These are phyloP conservation scores for Gobio occitaniae DNA, from an alignment of 2,797 vertebrate genomes.

Conservation along the genomic window DNA sequence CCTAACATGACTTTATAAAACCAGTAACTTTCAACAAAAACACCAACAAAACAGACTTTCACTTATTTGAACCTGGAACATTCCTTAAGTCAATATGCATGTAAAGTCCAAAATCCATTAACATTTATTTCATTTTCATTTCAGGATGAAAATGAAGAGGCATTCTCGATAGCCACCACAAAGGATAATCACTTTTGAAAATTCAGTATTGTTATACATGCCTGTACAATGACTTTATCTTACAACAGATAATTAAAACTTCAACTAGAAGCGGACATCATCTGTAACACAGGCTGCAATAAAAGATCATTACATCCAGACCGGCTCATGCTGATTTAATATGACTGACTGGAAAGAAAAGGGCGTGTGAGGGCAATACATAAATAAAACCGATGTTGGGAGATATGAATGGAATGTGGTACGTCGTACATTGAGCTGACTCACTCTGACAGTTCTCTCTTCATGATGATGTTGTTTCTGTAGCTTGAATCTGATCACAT, in stretches of 20 bases:
- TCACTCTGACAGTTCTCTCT: conserved; percentile 11
- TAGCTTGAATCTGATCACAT: background rate
- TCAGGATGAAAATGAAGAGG: conserved; percentile 21
- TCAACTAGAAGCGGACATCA: background rate
- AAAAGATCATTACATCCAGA: background rate
- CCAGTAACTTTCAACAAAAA: background rate
- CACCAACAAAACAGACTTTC: background rate
- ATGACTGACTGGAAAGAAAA: background rate
- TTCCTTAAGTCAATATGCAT: background rate
- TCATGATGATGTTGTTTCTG: background rate
- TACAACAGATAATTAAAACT: background rate
- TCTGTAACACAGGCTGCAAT: background rate
- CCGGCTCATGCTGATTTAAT: background rate
- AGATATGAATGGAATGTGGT: background rate
- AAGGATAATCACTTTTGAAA: background rate
- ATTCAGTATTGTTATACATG: background rate
- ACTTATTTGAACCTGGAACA: background rate
- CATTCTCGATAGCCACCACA: background rate
- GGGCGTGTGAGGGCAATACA: background rate
- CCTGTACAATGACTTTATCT: background rate
- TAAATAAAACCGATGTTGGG: background rate
- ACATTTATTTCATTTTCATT: background rate
- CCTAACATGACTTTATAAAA: background rate
- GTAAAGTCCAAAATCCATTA: background rate
- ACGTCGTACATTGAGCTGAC: background rate